These are phyloP conservation scores for Oreonectes daqikongensis DNA, from an alignment of 2,797 vertebrate species.

Conservation along the genomic window DNA sequence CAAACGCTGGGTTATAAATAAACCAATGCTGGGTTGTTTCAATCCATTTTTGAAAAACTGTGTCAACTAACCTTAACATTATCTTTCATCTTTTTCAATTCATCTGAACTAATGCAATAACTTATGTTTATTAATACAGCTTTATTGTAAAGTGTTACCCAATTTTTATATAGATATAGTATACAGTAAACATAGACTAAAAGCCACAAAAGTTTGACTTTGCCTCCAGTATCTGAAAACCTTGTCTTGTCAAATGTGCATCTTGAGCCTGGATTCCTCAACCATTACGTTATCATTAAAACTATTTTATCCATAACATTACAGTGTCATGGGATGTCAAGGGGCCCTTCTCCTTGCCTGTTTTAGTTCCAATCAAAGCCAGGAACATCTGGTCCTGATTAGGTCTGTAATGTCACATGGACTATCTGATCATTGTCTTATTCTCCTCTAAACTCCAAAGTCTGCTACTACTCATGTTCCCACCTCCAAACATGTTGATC, in stretches of 20 bases:
- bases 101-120: no score
- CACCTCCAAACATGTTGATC: conserved; percentile 10
- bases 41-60: no score
- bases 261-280: background rate
- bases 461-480: background rate
- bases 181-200: background rate
- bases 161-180: no score
- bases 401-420: conserved; percentile 43
- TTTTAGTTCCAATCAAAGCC: conserved; percentile 39
- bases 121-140: no score
- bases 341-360: conserved; percentile 30
- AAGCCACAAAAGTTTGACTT: background rate
- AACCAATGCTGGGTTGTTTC: no score
- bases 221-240: background rate
- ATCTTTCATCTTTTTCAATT: no score
- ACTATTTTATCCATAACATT: background rate
- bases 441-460: background rate
- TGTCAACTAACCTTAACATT: no score
- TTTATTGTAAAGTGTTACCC: no score
- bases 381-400: conserved; percentile 55
- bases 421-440: conserved; percentile 34
- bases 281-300: background rate
- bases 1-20: no score
- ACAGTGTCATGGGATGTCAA: background rate
- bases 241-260: background rate